Evolutionary conservation across 1,140 invertebrate species (phyloP).

Genomic region (Caenorhabditis latens): DNA sequence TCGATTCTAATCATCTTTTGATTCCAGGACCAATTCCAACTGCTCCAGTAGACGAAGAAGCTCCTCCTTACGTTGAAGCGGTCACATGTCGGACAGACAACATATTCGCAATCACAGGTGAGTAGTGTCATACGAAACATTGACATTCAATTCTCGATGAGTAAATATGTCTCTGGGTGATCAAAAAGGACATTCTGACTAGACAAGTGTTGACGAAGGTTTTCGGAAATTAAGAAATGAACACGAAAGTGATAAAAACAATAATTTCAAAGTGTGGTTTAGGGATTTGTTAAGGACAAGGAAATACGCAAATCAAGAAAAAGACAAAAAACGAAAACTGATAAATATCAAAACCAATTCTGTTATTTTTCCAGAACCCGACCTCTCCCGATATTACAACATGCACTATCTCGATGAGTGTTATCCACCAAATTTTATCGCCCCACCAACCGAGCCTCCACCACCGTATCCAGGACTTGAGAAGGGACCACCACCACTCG

Average conservation of each 20-base stretch:
- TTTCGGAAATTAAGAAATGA: not conserved
- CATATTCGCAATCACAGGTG: constrained; percentile 44
- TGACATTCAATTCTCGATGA: not conserved
- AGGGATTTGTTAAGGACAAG: too few relatives aligned
- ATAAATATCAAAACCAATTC: not conserved
- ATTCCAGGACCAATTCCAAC: constrained; percentile 38
- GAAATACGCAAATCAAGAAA: too few relatives aligned
- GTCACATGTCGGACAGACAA: constrained; percentile 50
- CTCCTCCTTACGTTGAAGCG: constrained; percentile 9
- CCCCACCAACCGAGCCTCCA: constrained; percentile 38
- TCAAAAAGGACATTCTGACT: not conserved
- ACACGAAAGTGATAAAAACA: too few relatives aligned
- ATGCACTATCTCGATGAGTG: constrained; percentile 50
- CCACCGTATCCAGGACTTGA: constrained; percentile 32
- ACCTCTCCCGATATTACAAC: constrained; percentile 31
- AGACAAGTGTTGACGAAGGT: not conserved
- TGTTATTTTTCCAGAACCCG: not conserved
- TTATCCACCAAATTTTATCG: constrained; percentile 46
- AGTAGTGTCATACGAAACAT: not conserved
- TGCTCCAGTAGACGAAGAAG: constrained; percentile 30
- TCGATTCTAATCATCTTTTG: not conserved
- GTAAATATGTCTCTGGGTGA: not conserved
- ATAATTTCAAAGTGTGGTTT: too few relatives aligned
- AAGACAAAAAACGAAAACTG: not conserved
- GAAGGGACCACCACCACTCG: constrained; percentile 26